Base-by-base conservation (phyloP, 2,797 vertebrate genomes). In the Crenuchus spilurus region DNA sequence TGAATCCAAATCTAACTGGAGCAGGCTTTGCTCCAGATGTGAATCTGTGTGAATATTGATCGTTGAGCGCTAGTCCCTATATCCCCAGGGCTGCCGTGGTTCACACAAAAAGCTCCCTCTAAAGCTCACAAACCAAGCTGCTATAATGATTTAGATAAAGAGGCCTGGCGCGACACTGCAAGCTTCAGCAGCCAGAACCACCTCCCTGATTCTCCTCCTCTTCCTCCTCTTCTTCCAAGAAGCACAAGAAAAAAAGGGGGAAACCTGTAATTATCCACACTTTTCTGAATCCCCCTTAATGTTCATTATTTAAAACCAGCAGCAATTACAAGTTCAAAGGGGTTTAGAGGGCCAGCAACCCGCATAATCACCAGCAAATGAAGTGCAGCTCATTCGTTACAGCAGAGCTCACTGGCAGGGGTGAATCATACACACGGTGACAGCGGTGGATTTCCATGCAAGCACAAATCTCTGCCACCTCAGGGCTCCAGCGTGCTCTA, bases 271-370 rank as follows among this genome's bases (percentile, higher is more conserved):
- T 96, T 95, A 96, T 94, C 92, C 92, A 94, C 94, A 95, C 93
- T 90, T 95, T 96, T 96, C 92, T 94, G 94, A 96, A 95, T 94
- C 93, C 92, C 90, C 92, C 93, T 95, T 95, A 96, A 97, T 96
- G 95, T 97, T 97, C 96, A 97, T 98, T 96, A 97, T 95, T 96
- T 84, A 94, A 97, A 98, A 96, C 95, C 94, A 94, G 94, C 94
- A 93, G 95, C 95, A 98, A 97, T 98, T 97, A 97, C 95, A 95
- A 97, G 96, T 97, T 98, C 96, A 98, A 97, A 98, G 95, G 93
- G 94, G 95, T 96, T 96, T 96, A 94, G 94, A 78, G 95, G 94
- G 94, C 95, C 94, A 96, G 92, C 95, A 96, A 94, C 93, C 95
- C 87, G 92, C 95, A 95, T 97, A 97, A 97, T 97, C 95, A 95